These are phyloP conservation scores for Heterocephalus glaber DNA, from an alignment of 2,113 vertebrate genomes.

Conservation along the genomic window DNA sequence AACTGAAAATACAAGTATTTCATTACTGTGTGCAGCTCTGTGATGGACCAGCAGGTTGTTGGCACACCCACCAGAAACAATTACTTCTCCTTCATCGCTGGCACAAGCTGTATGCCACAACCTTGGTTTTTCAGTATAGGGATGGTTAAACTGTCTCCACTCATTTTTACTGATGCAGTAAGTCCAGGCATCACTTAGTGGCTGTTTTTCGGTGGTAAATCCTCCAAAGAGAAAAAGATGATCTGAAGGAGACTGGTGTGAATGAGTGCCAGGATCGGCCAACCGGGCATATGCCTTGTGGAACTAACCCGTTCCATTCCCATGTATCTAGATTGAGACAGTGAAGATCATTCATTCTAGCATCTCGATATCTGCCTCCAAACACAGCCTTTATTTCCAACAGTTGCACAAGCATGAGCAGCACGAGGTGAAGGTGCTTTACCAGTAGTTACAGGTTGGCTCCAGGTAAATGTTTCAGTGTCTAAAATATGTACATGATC, in stretches of 20 bases:
- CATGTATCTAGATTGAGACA: conserved; percentile 95
- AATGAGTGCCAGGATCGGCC: conserved; percentile 98
- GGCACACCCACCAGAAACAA: conserved; percentile 98
- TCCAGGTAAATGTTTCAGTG: no score
- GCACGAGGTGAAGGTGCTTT: conserved; percentile 94
- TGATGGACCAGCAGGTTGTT: conserved; percentile 95
- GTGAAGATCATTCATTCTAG: conserved; percentile 95
- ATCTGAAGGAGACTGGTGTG: no score
- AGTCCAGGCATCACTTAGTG: no score
- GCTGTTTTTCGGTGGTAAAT: no score
- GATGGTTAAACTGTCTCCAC: conserved; percentile 94
- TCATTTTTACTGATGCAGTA: no score
- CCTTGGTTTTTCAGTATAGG: conserved; percentile 92
- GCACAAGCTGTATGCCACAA: conserved; percentile 97
- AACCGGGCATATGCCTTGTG: conserved; percentile 86
- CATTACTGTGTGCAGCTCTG: conserved; percentile 96
- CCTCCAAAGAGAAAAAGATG: no score
- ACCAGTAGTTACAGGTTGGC: conserved; percentile 93
- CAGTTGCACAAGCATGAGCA: conserved; percentile 94
- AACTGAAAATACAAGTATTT: conserved; percentile 93
- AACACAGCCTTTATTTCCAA: conserved; percentile 96
- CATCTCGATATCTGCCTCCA: conserved; percentile 95
- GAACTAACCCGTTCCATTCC: conserved; percentile 94
- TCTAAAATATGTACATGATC: conserved; percentile 98
- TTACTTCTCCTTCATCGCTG: conserved; percentile 95